These are phyloP conservation scores for Burhinus bistriatus DNA, from an alignment of 2,113 vertebrate species.

Conservation along the genomic window DNA sequence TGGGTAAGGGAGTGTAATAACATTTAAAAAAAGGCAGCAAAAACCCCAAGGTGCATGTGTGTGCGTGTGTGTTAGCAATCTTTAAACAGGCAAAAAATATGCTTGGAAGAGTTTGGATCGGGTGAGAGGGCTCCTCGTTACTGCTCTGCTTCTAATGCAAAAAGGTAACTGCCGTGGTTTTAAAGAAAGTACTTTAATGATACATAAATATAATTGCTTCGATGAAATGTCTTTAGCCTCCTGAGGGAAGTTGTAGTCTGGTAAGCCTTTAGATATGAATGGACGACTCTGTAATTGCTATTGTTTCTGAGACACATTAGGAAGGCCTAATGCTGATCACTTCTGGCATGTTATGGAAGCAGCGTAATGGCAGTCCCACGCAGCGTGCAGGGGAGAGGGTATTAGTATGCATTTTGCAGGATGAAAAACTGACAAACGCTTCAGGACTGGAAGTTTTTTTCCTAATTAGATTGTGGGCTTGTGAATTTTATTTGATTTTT, in stretches of 20 bases:
- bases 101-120: neutral
- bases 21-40: neutral
- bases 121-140: neutral
- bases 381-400: neutral
- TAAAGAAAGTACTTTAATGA: slow-evolving; percentile 30
- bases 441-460: slow-evolving; percentile 27
- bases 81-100: slow-evolving; percentile 6
- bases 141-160: neutral
- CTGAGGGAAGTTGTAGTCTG: slow-evolving; percentile 60
- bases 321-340: slow-evolving; percentile 42
- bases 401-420: neutral
- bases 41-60: neutral
- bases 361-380: neutral
- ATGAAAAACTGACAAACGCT: neutral
- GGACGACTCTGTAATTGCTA: slow-evolving; percentile 58
- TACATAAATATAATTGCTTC: slow-evolving; percentile 65
- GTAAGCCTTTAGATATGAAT: slow-evolving; percentile 58
- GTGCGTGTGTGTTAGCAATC: neutral
- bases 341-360: slow-evolving; percentile 14
- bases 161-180: neutral
- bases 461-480: slow-evolving; percentile 11
- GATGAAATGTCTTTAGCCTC: slow-evolving; percentile 57
- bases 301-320: slow-evolving; percentile 49
- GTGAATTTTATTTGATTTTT: neutral
- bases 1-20: neutral